Evolutionary conservation across 2,113 vertebrate genomes (phyloP), one percentile per base, ranked within the genome.

Genomic region (Turnix velox): DNA sequence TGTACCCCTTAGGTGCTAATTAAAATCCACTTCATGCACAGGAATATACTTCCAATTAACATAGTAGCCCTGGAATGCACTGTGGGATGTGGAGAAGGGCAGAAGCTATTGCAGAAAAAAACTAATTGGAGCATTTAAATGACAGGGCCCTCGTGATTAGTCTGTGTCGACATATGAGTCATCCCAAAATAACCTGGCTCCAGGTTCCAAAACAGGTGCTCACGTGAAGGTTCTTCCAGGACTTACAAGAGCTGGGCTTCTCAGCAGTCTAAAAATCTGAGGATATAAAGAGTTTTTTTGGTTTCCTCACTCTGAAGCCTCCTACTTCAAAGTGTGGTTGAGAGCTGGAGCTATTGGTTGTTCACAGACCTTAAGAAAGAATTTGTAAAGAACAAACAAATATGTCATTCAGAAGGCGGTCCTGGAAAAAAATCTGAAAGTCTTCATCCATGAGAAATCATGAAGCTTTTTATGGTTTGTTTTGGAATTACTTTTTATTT

Each of bases 1-100:
- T 45, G 82, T 65, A 30, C 40, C 90, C 84, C 76, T 84, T 39
- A 83, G 82, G 87, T 93, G 58, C 48, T 80, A 65, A 94, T 92
- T 93, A 95, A 90, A 58, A 78, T 89, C 89, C 79, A 84, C 61
- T 91, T 94, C 82, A 86, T 2, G 12, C 42, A 58, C 19, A 87
- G 93, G 87, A 90, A 78, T 84, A 87, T 82, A 84, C 54, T 92
- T 92, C 94, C 91, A 94, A 94, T 95, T 93, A 95, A 77, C 51
- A 22, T 10, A 83, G 78, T 40, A 92, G 84, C 58, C 59, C 59
- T 87, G 87, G 94, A 93, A 95, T 61, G 83, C 40, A 4, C 3
- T 91, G 69, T 89, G 95, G 88, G 91, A 85, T 81, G 87, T 76
- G 61, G 45, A 85, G 84, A 87, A 66, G 62, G 65, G 52, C 82